Evolutionary conservation across 2,797 vertebrate genomes (phyloP).

Genomic region (Peromyscus attwateri): DNA sequence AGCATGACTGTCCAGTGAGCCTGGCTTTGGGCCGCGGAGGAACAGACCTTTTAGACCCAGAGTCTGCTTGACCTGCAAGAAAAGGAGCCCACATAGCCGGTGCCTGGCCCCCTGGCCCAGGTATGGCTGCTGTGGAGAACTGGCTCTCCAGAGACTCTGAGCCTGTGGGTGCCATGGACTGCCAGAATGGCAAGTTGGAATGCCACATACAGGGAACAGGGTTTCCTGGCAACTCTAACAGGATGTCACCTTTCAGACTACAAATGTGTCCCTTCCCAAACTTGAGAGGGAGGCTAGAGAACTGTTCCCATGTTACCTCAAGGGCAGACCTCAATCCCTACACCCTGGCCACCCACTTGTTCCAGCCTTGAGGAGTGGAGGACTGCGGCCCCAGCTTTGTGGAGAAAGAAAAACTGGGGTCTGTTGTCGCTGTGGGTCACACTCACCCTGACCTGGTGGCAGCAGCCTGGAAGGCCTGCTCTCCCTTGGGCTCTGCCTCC

Average conservation of each 20-base stretch:
- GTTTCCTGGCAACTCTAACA: not conserved
- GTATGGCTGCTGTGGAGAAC: not conserved
- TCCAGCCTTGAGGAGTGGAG: not conserved
- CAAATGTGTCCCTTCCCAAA: not conserved
- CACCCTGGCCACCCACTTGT: not conserved
- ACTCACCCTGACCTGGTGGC: not conserved
- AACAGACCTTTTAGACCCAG: conserved; percentile 99
- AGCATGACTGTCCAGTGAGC: conserved; percentile 99
- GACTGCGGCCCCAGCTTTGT: not conserved
- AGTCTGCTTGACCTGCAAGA: conserved; percentile 93
- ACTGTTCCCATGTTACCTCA: not conserved
- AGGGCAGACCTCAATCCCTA: not conserved
- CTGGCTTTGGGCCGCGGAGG: conserved; percentile 98
- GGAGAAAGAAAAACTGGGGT: not conserved
- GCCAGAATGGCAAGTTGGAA: accelerated
- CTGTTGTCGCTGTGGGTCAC: accelerated
- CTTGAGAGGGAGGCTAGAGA: not conserved
- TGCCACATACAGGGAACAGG: not conserved
- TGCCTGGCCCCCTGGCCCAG: not conserved
- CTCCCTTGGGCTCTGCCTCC: not conserved
- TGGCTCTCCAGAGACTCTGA: not conserved
- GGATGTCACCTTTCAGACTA: not conserved
- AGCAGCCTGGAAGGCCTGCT: not conserved
- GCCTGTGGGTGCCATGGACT: accelerated
- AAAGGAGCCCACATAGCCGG: conserved; percentile 64